Evolutionary conservation across 2,797 vertebrate genomes (phyloP), one percentile per base, ranked within the genome.

Genomic region (Neosalanx taihuensis): DNA sequence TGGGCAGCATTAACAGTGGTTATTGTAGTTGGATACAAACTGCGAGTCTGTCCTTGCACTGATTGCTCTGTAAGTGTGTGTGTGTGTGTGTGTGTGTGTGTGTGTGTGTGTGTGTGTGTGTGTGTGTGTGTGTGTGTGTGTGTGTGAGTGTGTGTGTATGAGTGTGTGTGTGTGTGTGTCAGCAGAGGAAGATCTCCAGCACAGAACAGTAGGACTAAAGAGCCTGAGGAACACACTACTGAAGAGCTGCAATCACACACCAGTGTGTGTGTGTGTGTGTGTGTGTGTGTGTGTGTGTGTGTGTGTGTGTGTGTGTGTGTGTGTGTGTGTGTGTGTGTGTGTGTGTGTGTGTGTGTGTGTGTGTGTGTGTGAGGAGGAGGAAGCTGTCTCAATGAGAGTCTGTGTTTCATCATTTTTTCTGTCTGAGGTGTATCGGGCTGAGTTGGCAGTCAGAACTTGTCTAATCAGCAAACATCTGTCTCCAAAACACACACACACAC

Each of bases 381-480:
- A 13, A 17, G 78, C 81, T 85, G 85, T 85, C 84, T 84, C 70
- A 72, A 64, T 20, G n/a, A 79, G 69, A 65, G 73, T 85, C 84
- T 85, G 81, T 82, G 77, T 85, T 85, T 81, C 73, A 77, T 83
- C 82, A 61, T 74, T 76, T 81, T 84, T 71, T 84, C 80, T 81
- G 78, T 78, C 46, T 46, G 64, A 49, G 76, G 77, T 85, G 86
- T 89, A 90, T 84, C 86, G 79, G 84, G 83, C 83, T 84, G 86
- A 88, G 80, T 83, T 89, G 89, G 89, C 90, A 86, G 72, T 33
- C 73, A 75, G 83, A 84, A 87, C 79, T 79, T 84, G 89, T 87
- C 85, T 84, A 91, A 91, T 93, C 91, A 92, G 90, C 90, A 91
- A 91, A 91, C 91, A 92, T 91, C 91, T 93, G 91, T 91, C 84